These are phyloP conservation scores for Hiodon alosoides DNA, from an alignment of 2,113 vertebrate genomes.

Conservation along the genomic window DNA sequence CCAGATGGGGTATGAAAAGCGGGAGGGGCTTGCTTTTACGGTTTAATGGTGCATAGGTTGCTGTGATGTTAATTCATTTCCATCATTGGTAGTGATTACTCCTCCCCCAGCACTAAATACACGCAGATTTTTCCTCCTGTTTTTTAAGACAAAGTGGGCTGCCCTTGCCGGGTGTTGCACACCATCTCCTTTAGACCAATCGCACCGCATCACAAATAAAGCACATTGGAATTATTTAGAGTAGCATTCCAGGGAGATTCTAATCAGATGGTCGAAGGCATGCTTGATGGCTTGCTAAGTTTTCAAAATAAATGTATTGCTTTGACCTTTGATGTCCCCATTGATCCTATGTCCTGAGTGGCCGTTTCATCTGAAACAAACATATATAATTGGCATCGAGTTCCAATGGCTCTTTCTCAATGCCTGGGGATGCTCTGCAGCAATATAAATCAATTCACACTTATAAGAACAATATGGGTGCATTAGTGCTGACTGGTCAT, in stretches of 20 bases:
- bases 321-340: conserved; percentile 64
- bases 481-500: conserved; percentile 70
- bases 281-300: conserved; percentile 47
- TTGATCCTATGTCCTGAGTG: conserved; percentile 64
- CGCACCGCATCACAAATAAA: background rate
- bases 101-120: background rate
- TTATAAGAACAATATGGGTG: conserved; percentile 71
- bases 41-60: conserved; percentile 22
- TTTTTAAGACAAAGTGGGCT: background rate
- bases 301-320: conserved; percentile 58
- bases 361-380: conserved; percentile 68
- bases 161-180: background rate
- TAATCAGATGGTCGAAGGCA: conserved; percentile 29
- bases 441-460: conserved; percentile 73
- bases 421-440: conserved; percentile 61
- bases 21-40: conserved; percentile 8
- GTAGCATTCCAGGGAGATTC: conserved; percentile 8
- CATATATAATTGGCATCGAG: conserved; percentile 70
- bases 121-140: background rate
- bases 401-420: conserved; percentile 61
- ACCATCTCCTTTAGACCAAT: background rate
- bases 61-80: conserved; percentile 24
- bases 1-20: conserved; percentile 4
- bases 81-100: conserved; percentile 1
- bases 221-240: conserved; percentile 13